phyloP scores from a whole-genome alignment of 2,797 vertebrate genomes.

The Anableps anableps region DNA sequence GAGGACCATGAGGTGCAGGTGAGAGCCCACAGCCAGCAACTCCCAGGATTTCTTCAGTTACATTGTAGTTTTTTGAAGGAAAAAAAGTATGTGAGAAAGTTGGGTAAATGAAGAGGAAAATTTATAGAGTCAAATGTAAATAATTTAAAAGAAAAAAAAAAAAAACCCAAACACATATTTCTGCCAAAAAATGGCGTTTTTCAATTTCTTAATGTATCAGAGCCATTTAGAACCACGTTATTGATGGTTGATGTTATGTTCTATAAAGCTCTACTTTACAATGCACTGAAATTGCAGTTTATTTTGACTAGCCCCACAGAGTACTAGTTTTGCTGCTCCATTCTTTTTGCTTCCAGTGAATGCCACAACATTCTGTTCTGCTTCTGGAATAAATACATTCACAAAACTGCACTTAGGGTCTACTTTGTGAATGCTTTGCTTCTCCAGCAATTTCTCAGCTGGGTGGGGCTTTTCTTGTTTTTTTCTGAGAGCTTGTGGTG shows the following conservation, averaged over 20 bases:
- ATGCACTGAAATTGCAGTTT: not conserved
- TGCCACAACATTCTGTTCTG: not conserved
- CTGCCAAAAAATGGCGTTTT: not conserved
- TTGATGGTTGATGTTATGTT: too few species aligned
- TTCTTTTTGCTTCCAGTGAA: not conserved
- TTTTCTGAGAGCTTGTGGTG: not conserved
- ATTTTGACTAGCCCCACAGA: not conserved
- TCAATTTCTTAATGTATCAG: not conserved
- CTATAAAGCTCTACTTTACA: too few species aligned
- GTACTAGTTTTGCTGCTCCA: not conserved
- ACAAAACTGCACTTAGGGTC: not conserved
- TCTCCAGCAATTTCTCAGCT: not conserved
- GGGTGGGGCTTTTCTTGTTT: not conserved
- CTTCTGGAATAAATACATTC: not conserved
- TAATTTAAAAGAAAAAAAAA: not conserved
- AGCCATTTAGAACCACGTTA: too few species aligned
- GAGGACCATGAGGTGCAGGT: conserved; percentile 94
- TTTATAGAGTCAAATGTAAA: not conserved
- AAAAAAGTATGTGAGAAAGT: not conserved
- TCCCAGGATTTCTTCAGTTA: not conserved
- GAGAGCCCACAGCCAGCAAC: conserved; percentile 5
- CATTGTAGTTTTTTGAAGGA: not conserved
- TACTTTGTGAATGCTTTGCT: not conserved
- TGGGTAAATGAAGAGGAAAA: not conserved
- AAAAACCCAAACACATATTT: not conserved